phyloP scores from a whole-genome alignment of 2,888 invertebrate genomes.

The Pollenia amentaria region DNA sequence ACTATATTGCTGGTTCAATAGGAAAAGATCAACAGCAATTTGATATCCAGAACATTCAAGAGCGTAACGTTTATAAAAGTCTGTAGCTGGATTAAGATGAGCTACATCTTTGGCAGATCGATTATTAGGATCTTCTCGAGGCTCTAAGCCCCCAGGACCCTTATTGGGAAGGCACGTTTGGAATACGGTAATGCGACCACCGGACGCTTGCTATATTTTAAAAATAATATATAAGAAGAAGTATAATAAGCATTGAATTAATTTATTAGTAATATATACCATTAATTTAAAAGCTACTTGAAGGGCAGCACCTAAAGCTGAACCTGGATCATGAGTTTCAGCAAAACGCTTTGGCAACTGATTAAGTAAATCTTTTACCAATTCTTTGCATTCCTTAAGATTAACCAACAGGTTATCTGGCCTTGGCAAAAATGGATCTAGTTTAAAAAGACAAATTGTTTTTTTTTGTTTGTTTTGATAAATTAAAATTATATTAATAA shows the following conservation, averaged over 20 bases:
- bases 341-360: slow-evolving; percentile 91
- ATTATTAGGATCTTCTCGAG: slow-evolving; percentile 94
- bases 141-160: slow-evolving; percentile 94
- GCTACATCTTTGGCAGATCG: slow-evolving; percentile 92
- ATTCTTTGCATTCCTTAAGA: slow-evolving; percentile 92
- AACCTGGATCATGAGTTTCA: slow-evolving; percentile 89
- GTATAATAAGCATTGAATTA: neutral
- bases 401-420: slow-evolving; percentile 97
- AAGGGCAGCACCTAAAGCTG: slow-evolving; percentile 96
- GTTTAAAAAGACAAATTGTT: slow-evolving; percentile 1
- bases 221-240: neutral
- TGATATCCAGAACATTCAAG: slow-evolving; percentile 98
- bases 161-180: slow-evolving; percentile 94
- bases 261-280: slow-evolving; percentile 85
- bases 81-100: slow-evolving; percentile 96
- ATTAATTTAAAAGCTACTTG: slow-evolving; percentile 96
- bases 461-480: neutral
- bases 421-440: slow-evolving; percentile 97
- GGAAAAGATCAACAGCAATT: slow-evolving; percentile 97
- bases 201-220: slow-evolving; percentile 90
- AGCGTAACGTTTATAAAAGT: slow-evolving; percentile 98
- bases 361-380: slow-evolving; percentile 90
- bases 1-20: slow-evolving; percentile 96
- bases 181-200: slow-evolving; percentile 97
- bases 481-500: neutral